Conservation (phyloP, 2,888 invertebrate species). For the Acanthosepion pharaonis region DNA sequence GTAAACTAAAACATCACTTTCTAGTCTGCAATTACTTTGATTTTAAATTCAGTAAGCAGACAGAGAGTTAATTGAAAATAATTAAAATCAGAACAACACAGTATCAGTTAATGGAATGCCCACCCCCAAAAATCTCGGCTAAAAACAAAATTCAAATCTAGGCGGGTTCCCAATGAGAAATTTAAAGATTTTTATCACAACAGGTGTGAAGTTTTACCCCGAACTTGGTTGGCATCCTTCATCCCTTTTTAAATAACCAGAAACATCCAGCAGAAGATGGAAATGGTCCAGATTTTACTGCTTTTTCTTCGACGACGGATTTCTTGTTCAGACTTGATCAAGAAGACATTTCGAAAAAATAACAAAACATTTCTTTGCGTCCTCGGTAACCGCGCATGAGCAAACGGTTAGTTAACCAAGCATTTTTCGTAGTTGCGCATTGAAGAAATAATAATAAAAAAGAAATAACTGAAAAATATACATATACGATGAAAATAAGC, state of each 20-base stretch:
- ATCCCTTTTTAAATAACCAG: neutral
- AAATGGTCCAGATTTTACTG: neutral
- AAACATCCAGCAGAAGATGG: neutral
- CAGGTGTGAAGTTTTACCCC: neutral
- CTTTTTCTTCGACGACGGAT: neutral
- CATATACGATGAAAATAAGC: neutral
- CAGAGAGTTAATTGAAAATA: no score
- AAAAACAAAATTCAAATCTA: neutral
- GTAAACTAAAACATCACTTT: no score
- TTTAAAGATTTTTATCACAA: neutral
- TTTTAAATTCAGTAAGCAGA: no score
- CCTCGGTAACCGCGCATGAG: slow-evolving; percentile 42
- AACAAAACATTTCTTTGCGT: slow-evolving; percentile 42
- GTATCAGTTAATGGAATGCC: no score
- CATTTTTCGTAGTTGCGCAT: neutral
- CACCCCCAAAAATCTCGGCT: neutral
- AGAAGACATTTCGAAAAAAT: neutral
- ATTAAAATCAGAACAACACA: no score
- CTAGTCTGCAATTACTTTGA: no score
- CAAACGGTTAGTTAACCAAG: neutral
- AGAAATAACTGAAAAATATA: neutral
- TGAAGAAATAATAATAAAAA: neutral
- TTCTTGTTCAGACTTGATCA: slow-evolving; percentile 43
- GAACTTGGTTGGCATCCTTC: neutral
- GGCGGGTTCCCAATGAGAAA: neutral